A percentile compares a stretch with the other conserved stretches of the same genome.
Conservation (phyloP, 2,888 invertebrate species). For the Cecidostiba fungosa region DNA sequence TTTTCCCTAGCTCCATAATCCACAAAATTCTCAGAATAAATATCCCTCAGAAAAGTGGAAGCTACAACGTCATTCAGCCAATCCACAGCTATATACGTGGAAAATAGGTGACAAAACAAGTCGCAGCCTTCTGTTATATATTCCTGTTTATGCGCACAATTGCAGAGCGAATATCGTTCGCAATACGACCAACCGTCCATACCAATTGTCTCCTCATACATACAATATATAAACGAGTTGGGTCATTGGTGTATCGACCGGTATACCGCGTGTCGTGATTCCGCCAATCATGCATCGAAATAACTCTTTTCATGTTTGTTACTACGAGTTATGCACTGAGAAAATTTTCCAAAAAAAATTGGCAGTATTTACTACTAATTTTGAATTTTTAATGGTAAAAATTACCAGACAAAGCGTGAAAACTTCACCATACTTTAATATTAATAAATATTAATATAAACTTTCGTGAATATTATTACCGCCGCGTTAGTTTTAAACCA, state of each 20-base stretch:
- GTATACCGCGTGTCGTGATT: neutral
- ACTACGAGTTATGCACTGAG: too few relatives aligned
- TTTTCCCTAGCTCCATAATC: too few relatives aligned
- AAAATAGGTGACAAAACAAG: neutral
- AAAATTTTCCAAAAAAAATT: too few relatives aligned
- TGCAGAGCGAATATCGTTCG: neutral
- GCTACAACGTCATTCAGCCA: neutral
- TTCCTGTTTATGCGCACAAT: constrained; percentile 6
- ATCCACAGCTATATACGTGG: neutral
- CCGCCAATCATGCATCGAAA: too few relatives aligned
- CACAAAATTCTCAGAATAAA: neutral
- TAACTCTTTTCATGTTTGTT: too few relatives aligned
- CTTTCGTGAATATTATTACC: too few relatives aligned
- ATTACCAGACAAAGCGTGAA: too few relatives aligned
- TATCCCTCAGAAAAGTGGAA: neutral
- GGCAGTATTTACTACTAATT: too few relatives aligned
- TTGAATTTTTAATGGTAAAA: too few relatives aligned
- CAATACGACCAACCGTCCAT: neutral
- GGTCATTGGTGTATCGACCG: neutral
- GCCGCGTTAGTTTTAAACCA: too few relatives aligned
- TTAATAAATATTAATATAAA: too few relatives aligned
- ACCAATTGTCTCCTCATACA: neutral
- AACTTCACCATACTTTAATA: too few relatives aligned
- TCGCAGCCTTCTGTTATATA: neutral
- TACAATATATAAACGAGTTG: neutral